These are phyloP conservation scores for Amphipyra berbera DNA, from an alignment of 2,888 invertebrate species.

Conservation along the genomic window DNA sequence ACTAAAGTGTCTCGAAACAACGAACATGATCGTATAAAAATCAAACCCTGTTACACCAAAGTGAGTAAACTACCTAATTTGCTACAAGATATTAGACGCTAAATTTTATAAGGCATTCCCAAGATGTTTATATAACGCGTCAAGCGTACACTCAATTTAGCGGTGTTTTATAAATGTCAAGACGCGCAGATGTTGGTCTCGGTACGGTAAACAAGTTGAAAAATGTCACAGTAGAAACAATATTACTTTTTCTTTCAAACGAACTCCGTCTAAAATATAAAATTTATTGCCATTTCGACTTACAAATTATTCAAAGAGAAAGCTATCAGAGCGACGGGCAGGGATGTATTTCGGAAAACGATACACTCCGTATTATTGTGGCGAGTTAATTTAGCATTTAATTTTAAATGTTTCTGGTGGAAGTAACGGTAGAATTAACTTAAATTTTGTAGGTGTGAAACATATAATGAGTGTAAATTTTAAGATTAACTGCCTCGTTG, in stretches of 20 bases:
- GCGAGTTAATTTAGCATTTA: conserved; percentile 22
- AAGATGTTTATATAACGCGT: conserved; percentile 38
- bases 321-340: conserved; percentile 36
- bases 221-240: conserved; percentile 57
- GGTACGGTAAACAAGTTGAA: conserved; percentile 54
- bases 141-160: conserved; percentile 50
- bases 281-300: conserved; percentile 54
- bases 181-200: conserved; percentile 45
- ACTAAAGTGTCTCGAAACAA: no score
- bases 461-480: no score
- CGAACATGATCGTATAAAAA: no score
- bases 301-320: conserved; percentile 49
- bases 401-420: conserved; percentile 5
- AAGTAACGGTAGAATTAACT: not conserved
- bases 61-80: conserved; percentile 19
- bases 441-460: no score
- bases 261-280: conserved; percentile 54
- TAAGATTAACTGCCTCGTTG: no score
- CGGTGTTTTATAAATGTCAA: conserved; percentile 53
- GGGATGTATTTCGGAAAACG: conserved; percentile 23
- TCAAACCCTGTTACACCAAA: no score
- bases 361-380: conserved; percentile 25
- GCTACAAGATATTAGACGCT: conserved; percentile 15
- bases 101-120: conserved; percentile 28
- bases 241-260: conserved; percentile 56